Evolutionary conservation across 2,888 invertebrate genomes (phyloP).

Genomic region (Drosophila picticornis): DNA sequence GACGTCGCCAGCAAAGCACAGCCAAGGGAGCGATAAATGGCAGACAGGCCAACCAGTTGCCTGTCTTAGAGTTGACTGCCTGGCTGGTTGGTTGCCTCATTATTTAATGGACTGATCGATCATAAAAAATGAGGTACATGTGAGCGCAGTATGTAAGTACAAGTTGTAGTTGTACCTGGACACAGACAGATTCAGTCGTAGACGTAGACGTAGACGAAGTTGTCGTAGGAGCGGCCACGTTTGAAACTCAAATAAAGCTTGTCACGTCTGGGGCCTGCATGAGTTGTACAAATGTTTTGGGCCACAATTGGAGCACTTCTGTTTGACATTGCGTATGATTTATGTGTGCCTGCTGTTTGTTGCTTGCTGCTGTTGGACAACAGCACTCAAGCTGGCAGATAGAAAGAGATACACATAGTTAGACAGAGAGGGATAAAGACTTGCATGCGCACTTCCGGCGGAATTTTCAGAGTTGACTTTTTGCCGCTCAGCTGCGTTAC

Average conservation of each 20-base stretch:
- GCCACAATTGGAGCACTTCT: constrained; percentile 84
- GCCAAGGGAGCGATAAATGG: constrained; percentile 80
- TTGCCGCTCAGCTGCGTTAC: constrained; percentile 62
- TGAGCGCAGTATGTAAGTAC: constrained; percentile 72
- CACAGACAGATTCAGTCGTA: constrained; percentile 22
- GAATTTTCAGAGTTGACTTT: constrained; percentile 73
- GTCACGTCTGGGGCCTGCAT: constrained; percentile 65
- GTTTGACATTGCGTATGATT: constrained; percentile 83
- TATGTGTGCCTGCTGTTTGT: constrained; percentile 69
- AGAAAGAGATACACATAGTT: neutral
- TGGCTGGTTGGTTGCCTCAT: constrained; percentile 62
- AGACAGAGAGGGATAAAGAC: constrained; percentile 25
- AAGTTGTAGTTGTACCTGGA: constrained; percentile 67
- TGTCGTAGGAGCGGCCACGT: constrained; percentile 70
- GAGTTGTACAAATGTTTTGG: constrained; percentile 82
- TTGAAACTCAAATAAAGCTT: constrained; percentile 73
- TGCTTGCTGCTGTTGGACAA: constrained; percentile 8
- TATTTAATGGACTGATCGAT: constrained; percentile 84
- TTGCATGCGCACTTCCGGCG: constrained; percentile 74
- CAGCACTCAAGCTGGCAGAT: neutral
- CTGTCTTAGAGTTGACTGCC: constrained; percentile 11
- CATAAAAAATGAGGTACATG: constrained; percentile 83
- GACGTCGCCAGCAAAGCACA: constrained; percentile 62
- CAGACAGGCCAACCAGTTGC: constrained; percentile 57
- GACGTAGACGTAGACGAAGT: constrained; percentile 24